A percentile compares a stretch with the other conserved stretches of the same genome.
phyloP scores from a whole-genome alignment of 2,113 vertebrate species.

The Thamnophis sirtalis region DNA sequence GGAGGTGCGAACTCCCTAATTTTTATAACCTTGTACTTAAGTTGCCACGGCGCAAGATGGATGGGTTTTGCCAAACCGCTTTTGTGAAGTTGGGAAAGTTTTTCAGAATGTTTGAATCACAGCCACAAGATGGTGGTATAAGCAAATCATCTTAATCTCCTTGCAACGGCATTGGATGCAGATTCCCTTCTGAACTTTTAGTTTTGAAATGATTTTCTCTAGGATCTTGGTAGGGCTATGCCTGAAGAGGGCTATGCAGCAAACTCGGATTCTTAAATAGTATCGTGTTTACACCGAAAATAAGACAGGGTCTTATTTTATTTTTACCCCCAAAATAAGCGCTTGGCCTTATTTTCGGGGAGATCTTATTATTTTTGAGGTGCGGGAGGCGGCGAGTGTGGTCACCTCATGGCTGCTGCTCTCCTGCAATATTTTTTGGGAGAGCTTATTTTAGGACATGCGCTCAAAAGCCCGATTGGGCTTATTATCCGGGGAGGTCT shows the following conservation, averaged over 20 bases:
- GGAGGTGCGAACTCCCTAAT: background rate
- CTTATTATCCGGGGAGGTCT: no score
- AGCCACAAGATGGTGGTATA: constrained; percentile 65
- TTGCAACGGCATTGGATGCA: background rate
- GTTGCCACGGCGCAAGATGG: background rate
- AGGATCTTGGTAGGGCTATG: constrained; percentile 34
- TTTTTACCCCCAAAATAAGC: no score
- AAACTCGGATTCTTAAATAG: constrained; percentile 28
- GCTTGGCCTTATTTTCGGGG: no score
- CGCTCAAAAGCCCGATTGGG: no score
- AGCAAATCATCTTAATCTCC: constrained; percentile 33
- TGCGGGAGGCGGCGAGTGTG: no score
- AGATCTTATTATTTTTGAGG: no score
- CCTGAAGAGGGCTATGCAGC: constrained; percentile 35
- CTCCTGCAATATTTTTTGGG: no score
- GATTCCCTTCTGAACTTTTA: background rate
- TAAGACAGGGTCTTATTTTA: no score
- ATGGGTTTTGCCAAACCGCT: background rate
- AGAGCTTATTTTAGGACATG: no score
- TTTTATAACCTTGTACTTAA: background rate
- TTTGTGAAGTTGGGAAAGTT: background rate
- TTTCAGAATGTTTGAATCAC: background rate
- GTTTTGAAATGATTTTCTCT: constrained; percentile 10
- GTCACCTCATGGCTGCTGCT: no score
- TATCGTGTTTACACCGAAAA: no score